phyloP scores from a whole-genome alignment of 2,888 invertebrate species.

The Argyra leucocephala region DNA sequence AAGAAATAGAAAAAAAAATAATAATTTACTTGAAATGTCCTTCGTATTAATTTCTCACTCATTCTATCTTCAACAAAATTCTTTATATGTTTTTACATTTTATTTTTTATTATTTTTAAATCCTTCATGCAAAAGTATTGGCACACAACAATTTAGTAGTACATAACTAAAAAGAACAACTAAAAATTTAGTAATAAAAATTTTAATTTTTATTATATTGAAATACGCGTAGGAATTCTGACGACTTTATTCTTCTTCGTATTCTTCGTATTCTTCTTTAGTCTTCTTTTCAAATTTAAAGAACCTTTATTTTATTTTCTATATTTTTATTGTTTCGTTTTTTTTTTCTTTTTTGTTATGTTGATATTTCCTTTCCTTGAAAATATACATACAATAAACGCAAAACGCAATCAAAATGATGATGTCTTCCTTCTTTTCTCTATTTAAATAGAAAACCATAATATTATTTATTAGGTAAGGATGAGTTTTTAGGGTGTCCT shows the following conservation, averaged over 20 bases:
- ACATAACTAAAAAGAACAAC: not conserved
- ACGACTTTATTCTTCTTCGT: not conserved
- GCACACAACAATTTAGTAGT: not conserved
- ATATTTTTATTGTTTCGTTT: not conserved
- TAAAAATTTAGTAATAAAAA: not conserved
- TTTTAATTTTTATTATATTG: not conserved
- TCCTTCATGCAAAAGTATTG: not conserved
- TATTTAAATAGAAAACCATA: too few species aligned
- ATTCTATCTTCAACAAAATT: too few species aligned
- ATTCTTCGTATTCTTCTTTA: not conserved
- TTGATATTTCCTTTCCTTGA: not conserved
- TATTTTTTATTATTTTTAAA: not conserved
- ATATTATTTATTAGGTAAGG: too few species aligned
- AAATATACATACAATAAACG: not conserved
- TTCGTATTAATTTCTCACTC: not conserved
- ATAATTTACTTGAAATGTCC: not conserved
- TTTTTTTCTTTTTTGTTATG: not conserved
- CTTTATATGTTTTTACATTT: too few species aligned
- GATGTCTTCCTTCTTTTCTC: not conserved
- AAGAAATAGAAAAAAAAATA: not conserved
- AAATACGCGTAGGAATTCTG: slow-evolving; percentile 1
- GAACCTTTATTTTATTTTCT: too few species aligned
- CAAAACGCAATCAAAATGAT: not conserved
- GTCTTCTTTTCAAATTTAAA: too few species aligned
- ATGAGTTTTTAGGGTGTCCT: too few species aligned